Base-by-base conservation (phyloP, 2,113 vertebrate genomes). In the Athene cunicularia region DNA sequence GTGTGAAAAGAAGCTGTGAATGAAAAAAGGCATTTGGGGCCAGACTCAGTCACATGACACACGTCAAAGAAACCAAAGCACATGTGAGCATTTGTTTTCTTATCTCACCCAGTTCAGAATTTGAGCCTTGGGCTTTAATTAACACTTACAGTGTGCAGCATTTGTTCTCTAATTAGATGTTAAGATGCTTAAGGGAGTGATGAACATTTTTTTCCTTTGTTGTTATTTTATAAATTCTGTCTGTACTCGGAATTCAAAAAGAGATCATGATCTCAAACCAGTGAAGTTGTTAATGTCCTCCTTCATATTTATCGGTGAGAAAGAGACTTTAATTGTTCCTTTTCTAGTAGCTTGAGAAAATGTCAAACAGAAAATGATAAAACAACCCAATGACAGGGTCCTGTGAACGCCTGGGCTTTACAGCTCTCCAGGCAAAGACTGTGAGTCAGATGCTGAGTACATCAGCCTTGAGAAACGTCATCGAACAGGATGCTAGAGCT, bases 131-230 rank as follows among this genome's bases (percentile, higher is more conserved):
- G 91, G 80, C 66, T 70, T 90, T 91, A 80, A 88, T 76, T 89
- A 75, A 84, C n/a, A 53, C 83, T 75, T 74, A 32, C 43, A 60
- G 20, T 11, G 9, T 53, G 45, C 1, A 0, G 58, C 30, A 82
- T 73, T 95, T 95, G 52, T 59, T 89, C 83, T 87, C 53, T 91
- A 81, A 91, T 89, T 95, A 91, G 45, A 86, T 59, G 24, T 64
- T 52, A 87, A 81, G 39, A 89, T 71, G 66, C 60, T 91, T 86
- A 86, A 89, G 73, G 72, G 74, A 91, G 35, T 5, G 75, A 83
- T 50, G 72, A 92, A 53, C 11, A 52, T 14, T 84, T 90, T 90
- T 59, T 37, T 8, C n/a, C 27, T 27, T 15, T 49, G 35, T 37
- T 77, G n/a, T 66, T 93, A 35, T 71, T 87, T 93, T 68, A 94